Evolutionary conservation across 2,797 vertebrate genomes (phyloP), one percentile per base, ranked within the genome.

Genomic region (Anguilla marmorata): DNA sequence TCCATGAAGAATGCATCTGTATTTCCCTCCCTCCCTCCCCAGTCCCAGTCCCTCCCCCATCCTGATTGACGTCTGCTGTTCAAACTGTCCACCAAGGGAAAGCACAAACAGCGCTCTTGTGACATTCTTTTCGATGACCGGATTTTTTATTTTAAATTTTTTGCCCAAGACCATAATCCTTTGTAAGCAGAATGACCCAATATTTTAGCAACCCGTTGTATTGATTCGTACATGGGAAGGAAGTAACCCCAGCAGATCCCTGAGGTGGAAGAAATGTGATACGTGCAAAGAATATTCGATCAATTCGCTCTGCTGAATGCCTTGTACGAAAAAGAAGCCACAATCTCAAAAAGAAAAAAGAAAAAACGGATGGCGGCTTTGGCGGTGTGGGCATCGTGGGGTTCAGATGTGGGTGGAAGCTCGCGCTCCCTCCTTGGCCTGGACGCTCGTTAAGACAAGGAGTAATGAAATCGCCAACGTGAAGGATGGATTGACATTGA

Each of bases 401-500:
- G 16, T 8, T 41, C 76, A 83, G 27, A 16, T 12, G 12, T 0
- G 58, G 37, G 19, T 24, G 76, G 41, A 48, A 21, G 33, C 33
- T 21, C 27, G 72, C 19, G 8, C 0, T 6, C 33, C 8, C 8
- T 12, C 66, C 7, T 8, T 9, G 56, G 76, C 16, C 76, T n/a
- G 37, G 33, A 30, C 52, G 24, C 54, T 74, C 54, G 24, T 66
- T 16, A 85, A 60, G 63, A 27, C 60, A 30, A 8, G 45, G 54
- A 88, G 82, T 76, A 56, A 88, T 85, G 82, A 88, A 85, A 76
- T 33, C 50, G 8, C 27, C 63, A 69, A 69, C 19, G 82, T 80
- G 50, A 58, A 48, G 8, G 24, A 74, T 66, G 60, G 48, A 30
- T 85, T 27, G 27, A 30, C 60, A 88, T 88, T 85, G 87, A 88